Conservation (phyloP, 2,113 vertebrate species). For the Bettongia penicillata region DNA sequence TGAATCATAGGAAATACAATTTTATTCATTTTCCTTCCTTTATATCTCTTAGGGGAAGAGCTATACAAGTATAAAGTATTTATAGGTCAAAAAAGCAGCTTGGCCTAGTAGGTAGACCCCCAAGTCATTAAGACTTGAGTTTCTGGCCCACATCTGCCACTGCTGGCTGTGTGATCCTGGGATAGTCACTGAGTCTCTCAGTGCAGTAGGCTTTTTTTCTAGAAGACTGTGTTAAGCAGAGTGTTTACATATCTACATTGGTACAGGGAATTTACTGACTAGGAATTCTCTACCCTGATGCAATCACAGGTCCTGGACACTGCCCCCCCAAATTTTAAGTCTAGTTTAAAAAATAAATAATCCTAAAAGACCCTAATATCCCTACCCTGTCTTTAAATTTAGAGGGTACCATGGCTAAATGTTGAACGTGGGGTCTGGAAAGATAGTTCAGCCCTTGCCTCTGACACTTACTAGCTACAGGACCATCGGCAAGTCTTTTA, state of each 20-base stretch:
- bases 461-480: neutral
- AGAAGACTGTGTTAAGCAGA: neutral
- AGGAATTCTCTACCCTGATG: neutral
- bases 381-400: no score
- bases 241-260: neutral
- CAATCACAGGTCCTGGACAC: neutral
- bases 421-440: neutral
- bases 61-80: neutral
- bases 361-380: neutral
- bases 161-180: neutral
- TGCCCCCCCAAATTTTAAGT: neutral
- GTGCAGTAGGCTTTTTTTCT: neutral
- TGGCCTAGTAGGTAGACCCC: neutral
- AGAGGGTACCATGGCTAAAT: neutral
- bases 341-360: neutral
- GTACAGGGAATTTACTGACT: neutral
- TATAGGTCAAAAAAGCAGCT: neutral
- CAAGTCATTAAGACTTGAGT: neutral
- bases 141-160: neutral
- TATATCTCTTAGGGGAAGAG: accelerated
- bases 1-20: neutral
- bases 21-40: neutral
- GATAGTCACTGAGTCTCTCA: neutral
- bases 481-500: no score
- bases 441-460: neutral